Evolutionary conservation across 2,113 vertebrate genomes (phyloP), one percentile per base, ranked within the genome.

Genomic region (Dipodomys merriami): DNA sequence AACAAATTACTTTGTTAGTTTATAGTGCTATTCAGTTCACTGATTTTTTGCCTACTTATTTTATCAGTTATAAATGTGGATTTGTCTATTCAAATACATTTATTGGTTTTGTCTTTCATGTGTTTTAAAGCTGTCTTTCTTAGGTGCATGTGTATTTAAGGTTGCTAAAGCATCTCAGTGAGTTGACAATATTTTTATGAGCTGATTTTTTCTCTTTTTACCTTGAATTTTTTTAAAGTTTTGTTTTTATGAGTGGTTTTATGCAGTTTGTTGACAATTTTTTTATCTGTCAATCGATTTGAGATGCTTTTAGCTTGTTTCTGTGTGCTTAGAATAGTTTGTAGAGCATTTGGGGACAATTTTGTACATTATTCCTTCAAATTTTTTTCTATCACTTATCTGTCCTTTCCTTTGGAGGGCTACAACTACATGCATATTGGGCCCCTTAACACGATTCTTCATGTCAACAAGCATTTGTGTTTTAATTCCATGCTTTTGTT

Each of bases 191-290:
- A 46, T 85, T 76, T 73, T 44, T 53, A 73, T 11, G 3, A 64
- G 77, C 29, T 88, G 78, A 84, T 27, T 11, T 91, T 80, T 87
- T 80, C 12, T 81, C 30, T 69, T 73, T 74, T 83, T 93, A 82
- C 83, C 79, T 71, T 84, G 29, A 27, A 27, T 78, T 39, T 46
- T 91, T 83, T 93, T 53, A 79, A 95, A 87, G 49, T 33, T 91
- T 84, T 68, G 23, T 73, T 88, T 79, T 64, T 88, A 73, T 83
- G 16, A 33, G 25, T 80, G 12, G 4, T 95, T 87, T 95, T 88
- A 89, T 65, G 49, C 53, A 46, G 33, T 78, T 81, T 72, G 18
- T 89, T 82, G 35, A 35, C 67, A 60, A 57, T 82, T 9, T 72
- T 13, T 49, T 49, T 82, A 16, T 53, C 49, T 90, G 86, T 90